Percentiles rank a stretch among this genome's conserved stretches.
Conservation (phyloP, 1,140 invertebrate species). For the Drosophila nannoptera region DNA sequence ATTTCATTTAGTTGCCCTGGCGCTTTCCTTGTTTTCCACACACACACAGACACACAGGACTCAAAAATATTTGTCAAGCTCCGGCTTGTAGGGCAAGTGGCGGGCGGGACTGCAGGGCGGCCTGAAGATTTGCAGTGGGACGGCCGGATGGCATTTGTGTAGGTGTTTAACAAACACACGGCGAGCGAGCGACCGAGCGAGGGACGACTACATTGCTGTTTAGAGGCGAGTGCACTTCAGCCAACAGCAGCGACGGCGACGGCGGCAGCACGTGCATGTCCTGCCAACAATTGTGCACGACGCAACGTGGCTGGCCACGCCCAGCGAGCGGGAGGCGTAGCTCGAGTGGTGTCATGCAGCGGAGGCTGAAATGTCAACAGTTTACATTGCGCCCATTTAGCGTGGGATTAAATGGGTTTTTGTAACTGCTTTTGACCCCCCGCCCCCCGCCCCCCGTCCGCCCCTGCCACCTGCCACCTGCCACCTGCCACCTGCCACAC, state of each 20-base stretch:
- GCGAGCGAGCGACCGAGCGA: conserved; percentile 17
- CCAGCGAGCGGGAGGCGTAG: neutral
- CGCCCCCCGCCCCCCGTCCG: neutral
- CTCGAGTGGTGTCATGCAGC: conserved; percentile 53
- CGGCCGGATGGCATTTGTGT: conserved; percentile 47
- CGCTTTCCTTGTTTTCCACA: conserved; percentile 30
- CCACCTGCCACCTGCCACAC: neutral
- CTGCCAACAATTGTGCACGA: conserved; percentile 38
- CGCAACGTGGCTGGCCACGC: conserved; percentile 16
- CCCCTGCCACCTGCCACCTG: neutral
- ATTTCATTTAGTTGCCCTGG: conserved; percentile 45
- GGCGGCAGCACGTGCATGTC: conserved; percentile 45
- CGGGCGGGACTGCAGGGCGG: neutral
- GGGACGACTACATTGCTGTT: conserved; percentile 54
- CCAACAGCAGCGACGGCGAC: conserved; percentile 20
- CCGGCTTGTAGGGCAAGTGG: neutral
- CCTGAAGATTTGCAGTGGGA: neutral
- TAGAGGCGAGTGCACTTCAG: conserved; percentile 59
- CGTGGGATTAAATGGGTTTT: conserved; percentile 74
- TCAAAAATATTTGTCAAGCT: conserved; percentile 69
- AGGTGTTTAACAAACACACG: conserved; percentile 74
- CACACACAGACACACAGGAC: conserved; percentile 24
- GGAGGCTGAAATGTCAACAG: conserved; percentile 72
- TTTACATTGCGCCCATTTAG: conserved; percentile 74
- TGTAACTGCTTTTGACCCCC: conserved; percentile 46